Evolutionary conservation across 2,113 vertebrate species (phyloP).

Genomic region (Forbesichthys papilliferus): DNA sequence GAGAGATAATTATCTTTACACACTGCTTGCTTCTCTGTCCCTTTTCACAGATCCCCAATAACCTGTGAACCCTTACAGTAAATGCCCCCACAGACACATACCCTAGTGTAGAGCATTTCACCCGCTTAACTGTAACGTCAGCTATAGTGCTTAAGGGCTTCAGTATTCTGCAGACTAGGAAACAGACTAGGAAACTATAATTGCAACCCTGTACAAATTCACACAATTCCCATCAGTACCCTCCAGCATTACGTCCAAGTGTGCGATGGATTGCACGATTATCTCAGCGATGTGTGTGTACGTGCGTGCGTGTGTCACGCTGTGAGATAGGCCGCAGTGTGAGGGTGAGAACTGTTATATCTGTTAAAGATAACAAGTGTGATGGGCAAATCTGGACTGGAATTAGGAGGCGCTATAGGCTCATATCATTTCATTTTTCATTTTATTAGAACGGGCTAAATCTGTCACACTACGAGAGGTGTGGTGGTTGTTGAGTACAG

Average conservation of each 20-base stretch:
- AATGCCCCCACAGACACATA: too few relatives aligned
- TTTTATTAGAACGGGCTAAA: not conserved
- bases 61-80: too few relatives aligned
- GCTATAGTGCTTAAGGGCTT: too few relatives aligned
- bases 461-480: not conserved
- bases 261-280: not conserved
- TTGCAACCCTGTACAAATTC: not conserved
- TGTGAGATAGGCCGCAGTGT: conserved; percentile 30
- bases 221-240: not conserved
- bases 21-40: too few relatives aligned
- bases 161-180: too few relatives aligned
- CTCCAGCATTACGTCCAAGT: not conserved
- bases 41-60: too few relatives aligned
- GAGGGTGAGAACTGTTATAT: conserved; percentile 28
- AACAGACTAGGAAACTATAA: not conserved
- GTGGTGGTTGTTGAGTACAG: too few relatives aligned
- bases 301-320: conserved; percentile 1
- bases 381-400: not conserved
- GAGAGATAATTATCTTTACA: not conserved
- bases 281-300: not conserved
- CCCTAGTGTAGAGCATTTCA: too few relatives aligned
- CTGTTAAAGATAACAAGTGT: not conserved
- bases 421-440: too few relatives aligned
- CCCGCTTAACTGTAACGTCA: too few relatives aligned
- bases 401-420: not conserved